Percentiles rank a stretch among this genome's conserved stretches.
These are phyloP conservation scores for Caiman crocodilus DNA, from an alignment of 2,797 vertebrate genomes.

Conservation along the genomic window DNA sequence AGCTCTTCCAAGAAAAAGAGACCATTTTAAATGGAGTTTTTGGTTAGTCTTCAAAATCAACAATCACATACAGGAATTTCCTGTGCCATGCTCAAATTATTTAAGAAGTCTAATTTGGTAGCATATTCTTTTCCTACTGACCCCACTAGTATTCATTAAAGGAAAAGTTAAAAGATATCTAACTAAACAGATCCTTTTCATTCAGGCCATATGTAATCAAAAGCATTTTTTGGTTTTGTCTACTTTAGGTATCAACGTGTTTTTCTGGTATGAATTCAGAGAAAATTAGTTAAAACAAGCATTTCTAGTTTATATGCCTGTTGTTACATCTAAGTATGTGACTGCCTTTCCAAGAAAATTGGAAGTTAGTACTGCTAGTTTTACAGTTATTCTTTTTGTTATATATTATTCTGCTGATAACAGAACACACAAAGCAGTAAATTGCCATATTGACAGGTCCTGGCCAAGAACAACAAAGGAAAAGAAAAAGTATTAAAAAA, in stretches of 20 bases:
- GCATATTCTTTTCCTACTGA: constrained; percentile 55
- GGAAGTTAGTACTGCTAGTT: constrained; percentile 44
- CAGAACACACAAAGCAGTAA: constrained; percentile 60
- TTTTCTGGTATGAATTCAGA: constrained; percentile 5
- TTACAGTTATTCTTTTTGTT: constrained; percentile 52
- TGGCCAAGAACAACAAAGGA: constrained; percentile 84
- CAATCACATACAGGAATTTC: constrained; percentile 71
- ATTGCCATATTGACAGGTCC: constrained; percentile 71
- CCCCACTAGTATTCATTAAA: constrained; percentile 46
- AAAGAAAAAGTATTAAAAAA: constrained; percentile 80
- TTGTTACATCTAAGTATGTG: constrained; percentile 26
- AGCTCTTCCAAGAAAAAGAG: constrained; percentile 65
- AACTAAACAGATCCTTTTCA: constrained; percentile 45
- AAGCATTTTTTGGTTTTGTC: background rate
- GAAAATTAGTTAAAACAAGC: constrained; percentile 28
- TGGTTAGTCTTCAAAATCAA: constrained; percentile 71
- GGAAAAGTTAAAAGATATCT: constrained; percentile 46
- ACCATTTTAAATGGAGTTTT: constrained; percentile 33
- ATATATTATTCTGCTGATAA: constrained; percentile 72
- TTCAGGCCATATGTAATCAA: constrained; percentile 24
- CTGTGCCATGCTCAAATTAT: constrained; percentile 67
- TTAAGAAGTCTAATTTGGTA: constrained; percentile 58
- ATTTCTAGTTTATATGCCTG: constrained; percentile 28
- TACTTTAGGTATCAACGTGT: constrained; percentile 14
- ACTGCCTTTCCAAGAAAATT: constrained; percentile 12